Conservation (phyloP, 1,140 invertebrate genomes). For the Armadillidium nasatum region DNA sequence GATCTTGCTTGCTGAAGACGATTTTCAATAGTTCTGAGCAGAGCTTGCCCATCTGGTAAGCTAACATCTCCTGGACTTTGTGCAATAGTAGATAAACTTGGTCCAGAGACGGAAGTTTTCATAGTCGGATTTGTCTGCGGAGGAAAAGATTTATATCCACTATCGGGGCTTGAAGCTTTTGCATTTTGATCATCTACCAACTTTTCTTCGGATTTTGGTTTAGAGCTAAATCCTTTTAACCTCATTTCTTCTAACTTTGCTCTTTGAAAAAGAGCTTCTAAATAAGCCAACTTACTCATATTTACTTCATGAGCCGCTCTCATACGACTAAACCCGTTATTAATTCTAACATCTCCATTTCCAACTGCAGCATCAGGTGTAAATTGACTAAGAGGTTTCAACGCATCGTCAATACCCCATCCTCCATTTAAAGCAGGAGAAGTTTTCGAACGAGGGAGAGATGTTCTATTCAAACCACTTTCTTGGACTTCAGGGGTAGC, state of each 20-base stretch:
- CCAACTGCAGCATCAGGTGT: conserved; percentile 33
- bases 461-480: not conserved
- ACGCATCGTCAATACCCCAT: conserved; percentile 35
- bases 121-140: conserved; percentile 33
- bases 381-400: conserved; percentile 34
- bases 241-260: conserved; percentile 36
- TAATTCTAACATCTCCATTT: conserved; percentile 26
- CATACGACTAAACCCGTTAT: conserved; percentile 34
- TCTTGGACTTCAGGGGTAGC: not conserved
- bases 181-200: not conserved
- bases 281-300: conserved; percentile 41
- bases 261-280: conserved; percentile 39
- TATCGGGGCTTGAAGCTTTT: conserved; percentile 34
- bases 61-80: conserved; percentile 29
- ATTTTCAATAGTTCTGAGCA: conserved; percentile 40
- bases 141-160: conserved; percentile 39
- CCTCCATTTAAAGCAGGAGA: conserved; percentile 39
- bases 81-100: conserved; percentile 27
- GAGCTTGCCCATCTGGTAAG: conserved; percentile 39
- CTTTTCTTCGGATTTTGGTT: not conserved
- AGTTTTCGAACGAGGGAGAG: conserved; percentile 38
- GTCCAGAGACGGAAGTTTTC: conserved; percentile 26
- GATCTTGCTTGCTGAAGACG: conserved; percentile 38
- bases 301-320: conserved; percentile 42
- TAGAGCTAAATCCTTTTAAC: conserved; percentile 7